Percentiles rank a stretch among this genome's conserved stretches.
Evolutionary conservation across 2,113 vertebrate genomes (phyloP).

Genomic region (Nibea albiflora): DNA sequence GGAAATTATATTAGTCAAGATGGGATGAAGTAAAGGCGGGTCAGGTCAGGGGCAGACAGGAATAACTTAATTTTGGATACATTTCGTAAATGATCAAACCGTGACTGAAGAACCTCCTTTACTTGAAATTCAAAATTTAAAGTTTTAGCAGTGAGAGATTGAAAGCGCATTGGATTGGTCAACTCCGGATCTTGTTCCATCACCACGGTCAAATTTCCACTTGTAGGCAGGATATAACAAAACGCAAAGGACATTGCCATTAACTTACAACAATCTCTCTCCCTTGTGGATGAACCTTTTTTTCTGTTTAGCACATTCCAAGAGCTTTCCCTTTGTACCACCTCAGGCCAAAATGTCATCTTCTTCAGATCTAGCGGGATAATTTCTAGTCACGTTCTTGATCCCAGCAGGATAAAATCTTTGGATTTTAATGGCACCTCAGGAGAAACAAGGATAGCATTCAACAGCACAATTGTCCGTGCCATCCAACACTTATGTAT

Average conservation of each 20-base stretch:
- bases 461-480: neutral
- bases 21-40: slow-evolving; percentile 39
- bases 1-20: slow-evolving; percentile 44
- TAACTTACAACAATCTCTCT: neutral
- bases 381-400: neutral
- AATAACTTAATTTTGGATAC: slow-evolving; percentile 55
- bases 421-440: neutral
- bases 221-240: neutral
- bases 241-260: neutral
- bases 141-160: neutral
- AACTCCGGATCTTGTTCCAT: neutral
- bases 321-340: neutral
- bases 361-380: neutral
- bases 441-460: neutral
- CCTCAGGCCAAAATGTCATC: neutral
- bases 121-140: slow-evolving; percentile 23
- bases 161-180: neutral
- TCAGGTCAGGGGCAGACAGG: slow-evolving; percentile 36
- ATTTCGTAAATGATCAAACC: slow-evolving; percentile 47
- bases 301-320: neutral
- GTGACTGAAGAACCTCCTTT: neutral
- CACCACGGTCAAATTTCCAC: neutral
- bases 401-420: neutral
- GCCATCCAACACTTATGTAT: neutral
- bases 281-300: neutral